Base-by-base conservation (phyloP, 1,140 invertebrate genomes). In the Cryptotermes secundus region DNA sequence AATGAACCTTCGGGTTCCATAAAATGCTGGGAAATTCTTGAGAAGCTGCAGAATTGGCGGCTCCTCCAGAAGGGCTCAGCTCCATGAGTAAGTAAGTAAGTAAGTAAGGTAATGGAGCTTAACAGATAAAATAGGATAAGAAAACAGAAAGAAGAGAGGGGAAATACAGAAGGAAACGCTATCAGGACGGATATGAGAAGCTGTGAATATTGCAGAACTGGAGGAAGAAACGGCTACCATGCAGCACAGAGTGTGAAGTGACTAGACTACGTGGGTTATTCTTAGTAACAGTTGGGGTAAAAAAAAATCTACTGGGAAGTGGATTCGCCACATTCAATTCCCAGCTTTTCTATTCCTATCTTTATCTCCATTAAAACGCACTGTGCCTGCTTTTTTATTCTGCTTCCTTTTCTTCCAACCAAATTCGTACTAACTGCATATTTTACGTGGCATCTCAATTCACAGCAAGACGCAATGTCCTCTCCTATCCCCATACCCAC, bases 181-280 rank as follows among this genome's bases (percentile, higher is more conserved):
- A 72, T 72, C 59, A 72, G 26, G 59, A n/a, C 59, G 59, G 59
- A 72, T 4, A 72, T 31, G 59, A 72, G 59, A 72, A 72, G n/a
- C 59, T 72, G 59, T 72, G 59, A 72, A 72, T 72, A 72, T 31
- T 72, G 59, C n/a, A 72, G 59, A 72, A 72, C 31, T 72, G 59
- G 59, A 31, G 59, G 59, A n/a, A 26, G 59, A 31, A 14, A n/a
- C 31, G 59, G n/a, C 0, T 26, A 31, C 59, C 59, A 72, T 72
- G 3, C 1, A 72, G 59, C 6, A 72, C n/a, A 72, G 59, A n/a
- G 26, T 72, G 26, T 72, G 59, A 72, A 72, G n/a, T 72, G 59
- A 72, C 59, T 72, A 31, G 26, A 72, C 26, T 72, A n/a, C 0
- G 59, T 14, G 59, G 59, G 59, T 72, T n/a, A 12, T 31, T 31